Evolutionary conservation across 2,113 vertebrate genomes (phyloP), one percentile per base, ranked within the genome.

Genomic region (Phaethon lepturus): DNA sequence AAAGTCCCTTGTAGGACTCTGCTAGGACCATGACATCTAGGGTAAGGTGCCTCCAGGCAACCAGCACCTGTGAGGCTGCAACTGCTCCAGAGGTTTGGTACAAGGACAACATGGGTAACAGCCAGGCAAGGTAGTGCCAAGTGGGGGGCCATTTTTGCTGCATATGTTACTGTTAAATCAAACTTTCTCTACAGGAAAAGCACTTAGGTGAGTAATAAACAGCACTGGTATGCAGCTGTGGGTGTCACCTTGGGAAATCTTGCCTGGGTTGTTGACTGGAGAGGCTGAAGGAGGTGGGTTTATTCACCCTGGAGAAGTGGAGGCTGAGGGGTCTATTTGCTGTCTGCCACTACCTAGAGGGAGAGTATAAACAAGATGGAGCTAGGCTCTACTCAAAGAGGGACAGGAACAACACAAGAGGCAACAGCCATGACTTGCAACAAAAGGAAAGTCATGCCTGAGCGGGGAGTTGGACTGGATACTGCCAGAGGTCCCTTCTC

Each of bases 51-150:
- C 60, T 85, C 45, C 40, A 60, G 55, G 31, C 13, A 55, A 13
- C 11, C 15, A 53, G 20, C 26, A 49, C 52, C 52, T 44, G 8
- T 16, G 40, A 28, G 63, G 49, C 42, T 79, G 16, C n/a, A 59
- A 8, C 10, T n/a, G n/a, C 58, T 73, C 15, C 29, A 4, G 7
- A 0, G 1, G 12, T 13, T 67, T 24, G 9, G 42, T 5, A 33
- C 35, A 50, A 56, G 24, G 35, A 35, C 28, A 77, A 35, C 0
- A 2, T 3, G 49, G 24, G 10, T 23, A 55, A 25, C 12, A 58
- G 14, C 23, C 40, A 50, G 44, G 18, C 22, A 55, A 74, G 45
- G 28, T 28, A 50, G 42, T 6, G 42, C 13, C 1, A 4, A 67
- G 35, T 5, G 19, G n/a, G 15, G 29, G 22, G 38, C 33, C 4